Evolutionary conservation across 2,888 invertebrate genomes (phyloP).

Genomic region (Euzophera pinguis): DNA sequence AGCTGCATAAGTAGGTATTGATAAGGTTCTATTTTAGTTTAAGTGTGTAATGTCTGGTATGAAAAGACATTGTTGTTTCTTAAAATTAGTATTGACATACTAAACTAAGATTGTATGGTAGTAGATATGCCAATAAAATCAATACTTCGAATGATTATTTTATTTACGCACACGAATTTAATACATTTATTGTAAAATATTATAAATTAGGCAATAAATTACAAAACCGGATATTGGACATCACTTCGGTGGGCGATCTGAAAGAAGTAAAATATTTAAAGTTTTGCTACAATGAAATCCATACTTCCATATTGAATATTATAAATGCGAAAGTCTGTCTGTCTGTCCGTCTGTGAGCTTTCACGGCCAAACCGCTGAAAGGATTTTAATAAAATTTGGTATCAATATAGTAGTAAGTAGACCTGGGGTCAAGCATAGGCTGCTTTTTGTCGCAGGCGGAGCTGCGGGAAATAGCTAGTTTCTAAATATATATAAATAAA

Average conservation of each 20-base stretch:
- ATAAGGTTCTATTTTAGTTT: constrained; percentile 2
- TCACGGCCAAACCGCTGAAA: too few species aligned
- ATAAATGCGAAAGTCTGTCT: too few species aligned
- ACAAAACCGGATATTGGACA: neutral
- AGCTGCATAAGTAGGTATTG: neutral
- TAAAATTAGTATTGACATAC: constrained; percentile 31
- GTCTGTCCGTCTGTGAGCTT: too few species aligned
- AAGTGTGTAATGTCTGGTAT: constrained; percentile 8
- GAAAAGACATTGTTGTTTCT: constrained; percentile 40
- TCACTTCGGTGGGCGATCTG: constrained; percentile 1
- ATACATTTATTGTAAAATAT: neutral
- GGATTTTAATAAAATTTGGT: too few species aligned
- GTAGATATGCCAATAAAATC: constrained; percentile 49
- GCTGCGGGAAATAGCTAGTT: too few species aligned
- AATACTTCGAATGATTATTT: constrained; percentile 22
- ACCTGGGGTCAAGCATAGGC: too few species aligned
- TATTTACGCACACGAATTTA: neutral
- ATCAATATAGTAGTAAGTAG: too few species aligned
- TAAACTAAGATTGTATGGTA: constrained; percentile 43
- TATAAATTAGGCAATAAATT: neutral
- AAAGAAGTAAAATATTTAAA: neutral
- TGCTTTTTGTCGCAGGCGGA: too few species aligned
- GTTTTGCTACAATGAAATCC: too few species aligned
- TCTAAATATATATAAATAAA: too few species aligned
- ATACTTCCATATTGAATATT: too few species aligned